Conservation (phyloP, 2,888 invertebrate species). For the Rhagophthalmus giganteus region DNA sequence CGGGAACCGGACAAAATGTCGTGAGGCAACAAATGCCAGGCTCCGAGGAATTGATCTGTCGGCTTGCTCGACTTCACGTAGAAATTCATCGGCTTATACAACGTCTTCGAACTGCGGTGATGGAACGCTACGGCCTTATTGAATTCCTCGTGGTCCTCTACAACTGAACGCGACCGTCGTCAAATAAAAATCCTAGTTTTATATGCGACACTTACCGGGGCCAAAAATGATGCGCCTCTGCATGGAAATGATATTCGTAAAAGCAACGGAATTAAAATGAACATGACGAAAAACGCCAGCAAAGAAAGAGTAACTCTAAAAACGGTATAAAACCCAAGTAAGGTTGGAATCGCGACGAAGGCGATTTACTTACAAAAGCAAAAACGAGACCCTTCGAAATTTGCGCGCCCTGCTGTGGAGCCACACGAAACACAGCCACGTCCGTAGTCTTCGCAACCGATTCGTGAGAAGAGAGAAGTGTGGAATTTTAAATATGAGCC, state of each 20-base stretch:
- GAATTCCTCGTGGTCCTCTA: neutral
- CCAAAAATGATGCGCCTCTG: neutral
- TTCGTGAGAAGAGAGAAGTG: no score
- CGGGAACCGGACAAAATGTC: no score
- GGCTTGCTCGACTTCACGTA: slow-evolving; percentile 59
- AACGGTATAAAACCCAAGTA: neutral
- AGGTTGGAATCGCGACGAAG: neutral
- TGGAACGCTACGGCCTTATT: neutral
- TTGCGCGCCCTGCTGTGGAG: slow-evolving; percentile 2
- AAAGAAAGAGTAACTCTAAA: neutral
- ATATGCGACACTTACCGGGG: neutral
- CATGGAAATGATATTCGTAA: neutral
- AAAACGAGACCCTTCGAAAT: slow-evolving; percentile 1
- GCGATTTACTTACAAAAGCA: neutral
- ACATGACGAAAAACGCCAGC: neutral
- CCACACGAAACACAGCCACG: slow-evolving; percentile 4
- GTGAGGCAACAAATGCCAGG: slow-evolving; percentile 85
- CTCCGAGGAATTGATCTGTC: slow-evolving; percentile 59
- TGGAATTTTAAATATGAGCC: no score
- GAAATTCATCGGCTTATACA: slow-evolving; percentile 58
- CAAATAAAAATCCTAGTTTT: neutral
- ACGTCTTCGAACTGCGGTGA: neutral
- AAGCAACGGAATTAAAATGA: neutral
- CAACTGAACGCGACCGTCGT: neutral
- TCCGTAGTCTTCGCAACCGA: slow-evolving; percentile 1